Evolutionary conservation across 2,888 invertebrate genomes (phyloP).

Genomic region (Morpho achilles): DNA sequence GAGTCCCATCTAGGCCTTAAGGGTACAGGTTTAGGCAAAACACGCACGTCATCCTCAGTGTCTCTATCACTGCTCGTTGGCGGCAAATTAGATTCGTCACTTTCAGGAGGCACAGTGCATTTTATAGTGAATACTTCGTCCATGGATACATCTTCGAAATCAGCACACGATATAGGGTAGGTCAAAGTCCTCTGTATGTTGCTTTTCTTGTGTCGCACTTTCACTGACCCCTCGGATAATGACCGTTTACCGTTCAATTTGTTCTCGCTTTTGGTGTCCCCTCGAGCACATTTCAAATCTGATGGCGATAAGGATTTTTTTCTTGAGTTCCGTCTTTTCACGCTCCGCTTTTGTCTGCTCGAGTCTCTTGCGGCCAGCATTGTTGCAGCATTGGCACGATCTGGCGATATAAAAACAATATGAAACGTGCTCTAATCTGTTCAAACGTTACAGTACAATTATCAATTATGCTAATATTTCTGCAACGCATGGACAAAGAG

Average conservation of each 20-base stretch:
- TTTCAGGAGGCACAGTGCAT: conserved; percentile 53
- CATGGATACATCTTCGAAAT: conserved; percentile 51
- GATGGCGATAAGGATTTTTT: conserved; percentile 75
- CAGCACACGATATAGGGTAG: conserved; percentile 64
- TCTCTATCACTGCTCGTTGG: conserved; percentile 74
- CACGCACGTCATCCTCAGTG: conserved; percentile 68
- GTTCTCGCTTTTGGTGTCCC: conserved; percentile 56
- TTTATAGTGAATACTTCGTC: conserved; percentile 53
- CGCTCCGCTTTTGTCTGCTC: conserved; percentile 66
- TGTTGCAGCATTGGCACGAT: conserved; percentile 56
- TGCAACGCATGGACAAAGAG: background rate
- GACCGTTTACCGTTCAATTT: conserved; percentile 62
- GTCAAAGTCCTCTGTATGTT: conserved; percentile 73
- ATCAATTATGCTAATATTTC: conserved; percentile 1
- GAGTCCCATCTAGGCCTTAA: conserved; percentile 68
- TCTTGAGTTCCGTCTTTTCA: conserved; percentile 70
- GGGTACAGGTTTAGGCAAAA: conserved; percentile 46
- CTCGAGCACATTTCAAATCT: conserved; percentile 59
- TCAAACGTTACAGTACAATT: conserved; percentile 1
- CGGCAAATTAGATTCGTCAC: conserved; percentile 70
- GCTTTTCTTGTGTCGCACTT: conserved; percentile 71
- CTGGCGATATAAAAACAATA: conserved; percentile 45
- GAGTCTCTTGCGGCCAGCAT: conserved; percentile 73
- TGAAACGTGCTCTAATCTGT: background rate
- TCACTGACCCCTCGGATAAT: conserved; percentile 69